Conservation (phyloP, 1,140 invertebrate species). For the Berghia stephanieae region DNA sequence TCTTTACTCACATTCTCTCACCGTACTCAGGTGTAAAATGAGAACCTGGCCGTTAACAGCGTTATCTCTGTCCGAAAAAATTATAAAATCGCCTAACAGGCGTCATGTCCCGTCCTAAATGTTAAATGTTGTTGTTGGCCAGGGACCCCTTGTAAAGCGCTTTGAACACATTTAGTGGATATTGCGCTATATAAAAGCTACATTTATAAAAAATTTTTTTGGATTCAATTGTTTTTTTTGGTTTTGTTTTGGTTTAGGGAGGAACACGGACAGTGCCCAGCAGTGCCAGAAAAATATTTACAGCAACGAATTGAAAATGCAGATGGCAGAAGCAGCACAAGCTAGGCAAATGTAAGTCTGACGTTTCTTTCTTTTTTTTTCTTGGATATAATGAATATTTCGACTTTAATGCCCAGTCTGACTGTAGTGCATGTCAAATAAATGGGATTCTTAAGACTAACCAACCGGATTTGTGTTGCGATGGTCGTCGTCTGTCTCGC, state of each 20-base stretch:
- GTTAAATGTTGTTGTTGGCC: background rate
- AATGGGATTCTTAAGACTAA: background rate
- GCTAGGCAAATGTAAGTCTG: slow-evolving; percentile 42
- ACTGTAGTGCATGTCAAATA: background rate
- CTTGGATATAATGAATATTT: too few relatives aligned
- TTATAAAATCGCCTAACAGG: too few relatives aligned
- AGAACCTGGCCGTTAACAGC: too few relatives aligned
- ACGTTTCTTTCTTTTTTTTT: background rate
- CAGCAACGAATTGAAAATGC: slow-evolving; percentile 47
- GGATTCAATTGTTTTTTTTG: too few relatives aligned
- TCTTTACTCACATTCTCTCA: too few relatives aligned
- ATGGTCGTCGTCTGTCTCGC: too few relatives aligned
- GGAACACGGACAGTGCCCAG: slow-evolving; percentile 40
- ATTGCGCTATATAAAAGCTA: background rate
- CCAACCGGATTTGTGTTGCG: background rate
- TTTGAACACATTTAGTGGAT: background rate
- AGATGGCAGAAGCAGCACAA: slow-evolving; percentile 48
- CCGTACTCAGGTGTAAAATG: too few relatives aligned
- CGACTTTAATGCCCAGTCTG: too few relatives aligned
- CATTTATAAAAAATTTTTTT: background rate
- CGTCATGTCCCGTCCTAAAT: background rate
- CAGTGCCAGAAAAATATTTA: slow-evolving; percentile 48
- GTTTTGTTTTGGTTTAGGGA: too few relatives aligned
- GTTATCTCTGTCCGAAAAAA: too few relatives aligned
- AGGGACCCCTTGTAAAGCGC: background rate